Base-by-base conservation (phyloP, 2,797 vertebrate species). In the Dallia pectoralis region DNA sequence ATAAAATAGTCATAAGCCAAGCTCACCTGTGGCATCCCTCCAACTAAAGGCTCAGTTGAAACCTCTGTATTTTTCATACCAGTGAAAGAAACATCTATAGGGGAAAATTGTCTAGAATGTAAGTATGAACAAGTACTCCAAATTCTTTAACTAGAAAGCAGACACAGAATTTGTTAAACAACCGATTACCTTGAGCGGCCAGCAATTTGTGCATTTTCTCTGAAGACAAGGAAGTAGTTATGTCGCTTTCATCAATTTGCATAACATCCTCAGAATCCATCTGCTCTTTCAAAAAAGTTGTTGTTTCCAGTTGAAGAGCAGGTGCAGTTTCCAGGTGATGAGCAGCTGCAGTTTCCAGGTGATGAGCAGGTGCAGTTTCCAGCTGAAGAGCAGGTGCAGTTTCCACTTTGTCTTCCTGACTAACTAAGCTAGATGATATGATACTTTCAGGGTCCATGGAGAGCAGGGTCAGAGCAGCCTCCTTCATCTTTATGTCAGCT, bases 401-500 rank as follows among this genome's bases (percentile, higher is more conserved):
- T 30, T 69, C 74, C 30, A 32, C 69, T 0, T 56, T 27, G 14
- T 76, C 82, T 1, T 74, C 78, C 5, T 56, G 83, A 16, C 67
- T 29, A 1, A 86, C 75, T 61, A 90, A 72, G 59, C 75, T 72
- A 69, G 87, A 72, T 8, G 86, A 78, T 25, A 85, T 66, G 0
- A 80, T 87, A 14, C 90, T 87, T 33, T 93, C 88, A 0, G 93
- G 91, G 72, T 92, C 93, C 93, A 94, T 94, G 73, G 93, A 94
- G 25, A 94, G 92, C 79, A 94, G 87, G 0, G 93, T 92, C 61
- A 94, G 90, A 5, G 93, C 93, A 0, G 93, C 93, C 73, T 94
- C 93, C 47, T 93, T 92, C 93, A 93, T 94, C 81, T 93, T 94
- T 84, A 91, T 80, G 14, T 94, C 93, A 0, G 88, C 93, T 0